These are phyloP conservation scores for Clavelina lepadiformis DNA, from an alignment of 23 tunicate genomes.

Conservation along the genomic window DNA sequence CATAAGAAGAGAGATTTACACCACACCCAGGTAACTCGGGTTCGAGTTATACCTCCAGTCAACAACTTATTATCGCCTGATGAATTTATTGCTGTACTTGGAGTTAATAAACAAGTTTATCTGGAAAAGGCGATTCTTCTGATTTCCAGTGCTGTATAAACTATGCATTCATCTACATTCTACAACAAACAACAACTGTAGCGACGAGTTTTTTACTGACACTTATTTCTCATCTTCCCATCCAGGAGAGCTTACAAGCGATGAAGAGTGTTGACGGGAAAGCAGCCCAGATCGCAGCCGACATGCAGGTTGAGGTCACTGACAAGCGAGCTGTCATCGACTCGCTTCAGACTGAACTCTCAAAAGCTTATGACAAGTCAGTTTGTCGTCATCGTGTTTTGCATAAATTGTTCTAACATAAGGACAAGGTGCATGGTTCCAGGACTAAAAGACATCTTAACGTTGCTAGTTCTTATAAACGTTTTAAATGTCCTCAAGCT, in stretches of 20 bases:
- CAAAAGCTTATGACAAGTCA: conserved; percentile 68
- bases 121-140: neutral
- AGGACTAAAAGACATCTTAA: neutral
- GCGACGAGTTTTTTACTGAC: neutral
- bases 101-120: neutral
- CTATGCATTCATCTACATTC: neutral
- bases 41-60: too few species aligned
- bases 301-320: conserved; percentile 82
- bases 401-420: neutral
- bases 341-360: conserved; percentile 58
- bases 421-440: neutral
- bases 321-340: conserved; percentile 78
- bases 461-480: neutral
- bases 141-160: neutral
- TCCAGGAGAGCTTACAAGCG: conserved; percentile 14
- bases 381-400: neutral
- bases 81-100: neutral
- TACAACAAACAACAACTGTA: neutral
- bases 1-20: conserved; percentile 47
- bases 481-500: neutral
- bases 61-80: too few species aligned
- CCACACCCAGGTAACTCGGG: conserved; percentile 41
- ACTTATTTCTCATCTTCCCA: neutral
- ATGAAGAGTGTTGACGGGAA: conserved; percentile 70
- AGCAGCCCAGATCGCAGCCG: conserved; percentile 67